These are phyloP conservation scores for Helobdella robusta DNA, from an alignment of 2,888 invertebrate species.

Conservation along the genomic window DNA sequence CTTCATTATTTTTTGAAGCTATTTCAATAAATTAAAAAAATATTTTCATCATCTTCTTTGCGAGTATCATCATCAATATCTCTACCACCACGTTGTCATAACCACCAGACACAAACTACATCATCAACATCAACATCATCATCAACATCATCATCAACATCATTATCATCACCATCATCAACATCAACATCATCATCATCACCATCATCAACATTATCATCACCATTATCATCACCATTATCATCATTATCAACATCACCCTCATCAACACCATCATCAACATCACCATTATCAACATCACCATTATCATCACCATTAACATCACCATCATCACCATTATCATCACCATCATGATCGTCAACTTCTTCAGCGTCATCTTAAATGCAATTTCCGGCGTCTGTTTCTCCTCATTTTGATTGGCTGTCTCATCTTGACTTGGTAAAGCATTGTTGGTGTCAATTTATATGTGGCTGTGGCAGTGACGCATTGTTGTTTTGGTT, in stretches of 20 bases:
- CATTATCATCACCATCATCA: neutral
- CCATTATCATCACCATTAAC: neutral
- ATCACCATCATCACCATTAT: neutral
- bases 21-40: no score
- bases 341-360: neutral
- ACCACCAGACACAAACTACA: no score
- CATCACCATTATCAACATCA: neutral
- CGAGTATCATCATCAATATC: no score
- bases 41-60: no score
- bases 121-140: neutral
- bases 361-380: neutral
- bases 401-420: neutral
- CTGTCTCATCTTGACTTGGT: neutral
- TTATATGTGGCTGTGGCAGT: no score
- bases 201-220: neutral
- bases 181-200: neutral
- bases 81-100: no score
- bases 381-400: neutral
- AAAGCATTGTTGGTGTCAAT: no score
- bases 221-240: neutral
- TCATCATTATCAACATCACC: neutral
- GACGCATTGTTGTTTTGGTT: no score
- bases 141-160: conserved; percentile 16
- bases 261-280: neutral
- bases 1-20: no score